Evolutionary conservation across 2,113 vertebrate genomes (phyloP), one percentile per base, ranked within the genome.

Genomic region (Trogon surrucura): DNA sequence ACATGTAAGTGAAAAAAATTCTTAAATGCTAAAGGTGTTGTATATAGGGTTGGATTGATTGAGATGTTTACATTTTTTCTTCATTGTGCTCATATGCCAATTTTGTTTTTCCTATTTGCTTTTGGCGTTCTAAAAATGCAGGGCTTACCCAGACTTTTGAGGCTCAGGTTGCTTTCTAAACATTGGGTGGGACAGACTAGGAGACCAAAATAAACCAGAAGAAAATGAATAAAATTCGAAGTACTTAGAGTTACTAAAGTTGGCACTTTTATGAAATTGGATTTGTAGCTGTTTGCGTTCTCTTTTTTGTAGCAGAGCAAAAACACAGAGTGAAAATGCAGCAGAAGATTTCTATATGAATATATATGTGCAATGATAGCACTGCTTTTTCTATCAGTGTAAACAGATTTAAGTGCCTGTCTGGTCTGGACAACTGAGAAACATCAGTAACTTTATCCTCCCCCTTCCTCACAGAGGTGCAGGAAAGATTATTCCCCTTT

Each of bases 161-260:
- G 92, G 80, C 74, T 97, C 79, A 57, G 83, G 69, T 93, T 97
- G 96, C 96, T 97, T 95, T 97, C 95, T 97, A 97, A 98, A 96
- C 95, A 93, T 96, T 97, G 97, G 96, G 91, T 95, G 78, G 96
- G 85, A 82, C 85, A 47, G 96, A 38, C 65, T 77, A 74, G 85
- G 92, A 85, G 85, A 94, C 91, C 51, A 96, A 98, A 98, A 97
- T 97, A 97, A 98, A 96, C 38, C 67, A 82, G 73, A 38, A 56
- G 71, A 94, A 94, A 86, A 67, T 34, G 89, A 94, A 93, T 92
- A 65, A 94, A 96, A 95, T 96, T 79, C 71, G 18, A 93, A 95
- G 51, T 85, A 91, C 77, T 89, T 80, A 13, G 21, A 44, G 82
- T 89, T 92, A 75, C 91, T 88, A 48, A 89, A 95, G 70, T 16